Conservation (phyloP, 2,797 vertebrate species). For the Sarcoramphus papa region DNA sequence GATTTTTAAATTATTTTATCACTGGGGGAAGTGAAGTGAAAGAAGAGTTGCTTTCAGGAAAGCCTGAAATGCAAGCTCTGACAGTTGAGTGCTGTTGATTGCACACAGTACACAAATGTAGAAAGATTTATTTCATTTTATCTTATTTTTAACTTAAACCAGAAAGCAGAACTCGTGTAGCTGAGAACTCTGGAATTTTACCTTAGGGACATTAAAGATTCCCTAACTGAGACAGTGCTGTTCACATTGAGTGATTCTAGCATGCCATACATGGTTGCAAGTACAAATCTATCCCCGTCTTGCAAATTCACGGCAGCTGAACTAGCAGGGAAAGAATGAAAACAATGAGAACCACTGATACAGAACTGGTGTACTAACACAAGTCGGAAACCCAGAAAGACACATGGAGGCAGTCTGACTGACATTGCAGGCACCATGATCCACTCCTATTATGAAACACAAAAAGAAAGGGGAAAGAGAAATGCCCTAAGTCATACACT, state of each 20-base stretch:
- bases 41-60: not conserved
- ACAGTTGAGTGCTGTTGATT: not conserved
- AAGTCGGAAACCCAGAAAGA: not conserved
- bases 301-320: not conserved
- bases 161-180: not conserved
- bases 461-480: not conserved
- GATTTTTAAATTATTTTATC: not conserved
- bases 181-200: not conserved
- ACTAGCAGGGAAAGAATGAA: not conserved
- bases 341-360: not conserved
- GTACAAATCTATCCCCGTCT: not conserved
- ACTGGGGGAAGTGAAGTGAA: not conserved
- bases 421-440: fast-evolving
- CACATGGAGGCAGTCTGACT: not conserved
- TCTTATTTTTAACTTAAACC: not conserved
- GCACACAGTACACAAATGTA: not conserved
- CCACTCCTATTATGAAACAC: not conserved
- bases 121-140: not conserved
- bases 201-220: not conserved
- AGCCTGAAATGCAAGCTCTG: not conserved
- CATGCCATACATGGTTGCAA: not conserved
- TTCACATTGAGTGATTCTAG: not conserved
- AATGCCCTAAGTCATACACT: not conserved
- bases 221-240: not conserved
- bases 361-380: not conserved